A percentile compares a stretch with the other conserved stretches of the same genome.
Conservation (phyloP, 2,797 vertebrate species). For the Ammospiza maritima region DNA sequence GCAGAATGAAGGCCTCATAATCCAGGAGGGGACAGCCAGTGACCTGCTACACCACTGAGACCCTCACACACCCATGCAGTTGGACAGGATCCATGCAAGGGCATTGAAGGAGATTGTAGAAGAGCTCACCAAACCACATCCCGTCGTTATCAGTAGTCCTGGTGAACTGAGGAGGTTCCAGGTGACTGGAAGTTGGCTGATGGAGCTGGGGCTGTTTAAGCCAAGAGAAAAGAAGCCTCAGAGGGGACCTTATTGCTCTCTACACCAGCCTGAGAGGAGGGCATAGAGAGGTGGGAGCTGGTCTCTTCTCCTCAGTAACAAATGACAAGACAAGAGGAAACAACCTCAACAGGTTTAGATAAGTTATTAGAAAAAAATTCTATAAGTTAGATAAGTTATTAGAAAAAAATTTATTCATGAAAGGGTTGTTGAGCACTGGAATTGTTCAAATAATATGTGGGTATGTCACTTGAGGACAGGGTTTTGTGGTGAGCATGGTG, state of each 20-base stretch:
- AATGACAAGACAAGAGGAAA: fast-evolving
- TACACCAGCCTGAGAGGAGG: background rate
- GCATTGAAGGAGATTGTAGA: background rate
- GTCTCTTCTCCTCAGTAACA: background rate
- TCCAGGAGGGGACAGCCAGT: background rate
- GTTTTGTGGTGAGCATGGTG: background rate
- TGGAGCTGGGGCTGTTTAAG: background rate
- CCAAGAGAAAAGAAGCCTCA: background rate
- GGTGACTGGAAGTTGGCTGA: background rate
- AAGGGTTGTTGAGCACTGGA: background rate
- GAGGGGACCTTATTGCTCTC: background rate
- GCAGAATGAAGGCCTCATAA: background rate
- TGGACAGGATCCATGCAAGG: background rate
- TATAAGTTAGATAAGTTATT: too few relatives aligned
- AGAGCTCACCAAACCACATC: background rate
- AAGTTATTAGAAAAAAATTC: background rate
- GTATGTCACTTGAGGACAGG: background rate
- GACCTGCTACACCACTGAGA: background rate
- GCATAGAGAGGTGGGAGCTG: background rate
- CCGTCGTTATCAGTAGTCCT: background rate
- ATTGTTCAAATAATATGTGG: background rate
- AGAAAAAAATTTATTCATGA: background rate
- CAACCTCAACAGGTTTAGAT: background rate
- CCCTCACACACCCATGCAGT: too few relatives aligned
- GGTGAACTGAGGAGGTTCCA: background rate